Evolutionary conservation across 2,113 vertebrate species (phyloP).

Genomic region (Ovis aries): ARS-UI_Ramb_v3.0 NC_056071.1:5894501-5895000

Average conservation of each 20-base stretch:
- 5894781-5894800: neutral
- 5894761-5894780: neutral
- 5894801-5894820: neutral
- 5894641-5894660: neutral
- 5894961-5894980: accelerated
- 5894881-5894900: neutral
- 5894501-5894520: neutral
- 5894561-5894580: neutral
- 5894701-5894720: neutral
- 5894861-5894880: neutral
- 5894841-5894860: neutral
- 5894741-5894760: neutral
- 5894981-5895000: accelerated
- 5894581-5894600: neutral
- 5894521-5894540: neutral
- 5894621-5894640: neutral
- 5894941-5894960: neutral
- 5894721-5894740: neutral
- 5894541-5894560: neutral
- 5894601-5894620: neutral
- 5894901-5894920: neutral
- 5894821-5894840: neutral
- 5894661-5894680: neutral
- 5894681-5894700: neutral
- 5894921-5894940: accelerated